phyloP scores from a whole-genome alignment of 2,113 vertebrate species.

The Coptodon bakossiorum region DNA sequence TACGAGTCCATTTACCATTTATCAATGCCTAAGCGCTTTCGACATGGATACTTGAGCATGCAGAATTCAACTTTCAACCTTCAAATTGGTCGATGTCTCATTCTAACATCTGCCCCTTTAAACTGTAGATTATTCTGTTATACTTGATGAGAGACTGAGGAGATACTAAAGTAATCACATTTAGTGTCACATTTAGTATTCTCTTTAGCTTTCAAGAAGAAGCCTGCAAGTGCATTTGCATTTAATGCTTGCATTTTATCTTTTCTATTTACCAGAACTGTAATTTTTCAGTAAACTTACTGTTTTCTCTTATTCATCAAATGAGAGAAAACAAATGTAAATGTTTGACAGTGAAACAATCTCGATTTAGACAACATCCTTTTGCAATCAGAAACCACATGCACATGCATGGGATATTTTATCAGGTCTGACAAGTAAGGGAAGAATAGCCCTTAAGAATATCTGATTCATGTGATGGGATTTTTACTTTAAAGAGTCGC shows the following conservation, averaged over 20 bases:
- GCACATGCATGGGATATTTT: neutral
- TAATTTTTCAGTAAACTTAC: neutral
- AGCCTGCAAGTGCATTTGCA: neutral
- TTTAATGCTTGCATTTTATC: neutral
- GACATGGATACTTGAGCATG: neutral
- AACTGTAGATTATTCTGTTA: neutral
- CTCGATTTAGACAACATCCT: neutral
- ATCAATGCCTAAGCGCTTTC: neutral
- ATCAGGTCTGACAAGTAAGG: neutral
- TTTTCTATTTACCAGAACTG: neutral
- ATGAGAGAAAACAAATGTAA: neutral
- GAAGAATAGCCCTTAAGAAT: neutral
- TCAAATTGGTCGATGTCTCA: neutral
- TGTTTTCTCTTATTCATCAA: neutral
- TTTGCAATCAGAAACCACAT: neutral
- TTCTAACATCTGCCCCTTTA: neutral
- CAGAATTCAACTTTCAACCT: neutral
- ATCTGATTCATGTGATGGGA: neutral
- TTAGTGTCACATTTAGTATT: neutral
- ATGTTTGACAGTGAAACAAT: neutral
- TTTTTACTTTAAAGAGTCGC: neutral
- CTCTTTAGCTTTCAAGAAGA: neutral
- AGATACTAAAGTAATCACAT: neutral
- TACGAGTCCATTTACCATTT: neutral
- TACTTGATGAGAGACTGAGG: neutral